Conservation (phyloP, 2,797 vertebrate genomes). For the Coccyzus lansbergi region DNA sequence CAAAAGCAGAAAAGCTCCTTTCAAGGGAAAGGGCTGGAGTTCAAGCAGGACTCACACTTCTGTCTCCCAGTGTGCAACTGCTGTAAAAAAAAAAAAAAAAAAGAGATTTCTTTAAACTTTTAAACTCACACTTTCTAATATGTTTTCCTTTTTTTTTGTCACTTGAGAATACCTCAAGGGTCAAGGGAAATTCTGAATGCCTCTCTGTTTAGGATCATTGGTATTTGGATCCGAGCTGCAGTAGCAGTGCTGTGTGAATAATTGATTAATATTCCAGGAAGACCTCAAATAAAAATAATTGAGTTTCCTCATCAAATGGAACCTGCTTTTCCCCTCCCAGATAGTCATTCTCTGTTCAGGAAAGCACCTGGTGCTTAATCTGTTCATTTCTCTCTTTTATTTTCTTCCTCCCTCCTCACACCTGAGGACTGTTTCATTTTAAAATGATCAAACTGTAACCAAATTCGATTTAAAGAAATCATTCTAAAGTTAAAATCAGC, state of each 20-base stretch:
- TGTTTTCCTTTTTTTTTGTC: background rate
- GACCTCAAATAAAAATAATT: conserved; percentile 23
- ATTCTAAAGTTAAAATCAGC: background rate
- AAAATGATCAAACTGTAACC: background rate
- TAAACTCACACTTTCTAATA: background rate
- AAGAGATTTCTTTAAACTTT: background rate
- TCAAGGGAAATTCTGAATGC: background rate
- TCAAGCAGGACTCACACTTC: background rate
- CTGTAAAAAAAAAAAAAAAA: background rate
- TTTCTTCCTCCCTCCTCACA: fast-evolving
- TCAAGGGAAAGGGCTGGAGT: background rate
- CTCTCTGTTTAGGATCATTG: background rate
- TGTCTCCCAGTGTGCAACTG: background rate
- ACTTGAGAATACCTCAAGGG: background rate
- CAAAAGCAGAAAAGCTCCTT: background rate
- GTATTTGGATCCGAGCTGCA: conserved; percentile 1
- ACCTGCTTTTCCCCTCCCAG: background rate
- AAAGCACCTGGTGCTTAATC: background rate
- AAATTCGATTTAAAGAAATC: background rate
- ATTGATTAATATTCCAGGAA: conserved; percentile 10
- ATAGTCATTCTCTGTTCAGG: background rate
- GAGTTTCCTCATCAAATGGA: background rate
- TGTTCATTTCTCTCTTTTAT: background rate
- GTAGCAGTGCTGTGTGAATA: background rate
- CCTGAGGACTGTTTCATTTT: background rate